Evolutionary conservation across 2,888 invertebrate genomes (phyloP).

Genomic region (Labia minor): DNA sequence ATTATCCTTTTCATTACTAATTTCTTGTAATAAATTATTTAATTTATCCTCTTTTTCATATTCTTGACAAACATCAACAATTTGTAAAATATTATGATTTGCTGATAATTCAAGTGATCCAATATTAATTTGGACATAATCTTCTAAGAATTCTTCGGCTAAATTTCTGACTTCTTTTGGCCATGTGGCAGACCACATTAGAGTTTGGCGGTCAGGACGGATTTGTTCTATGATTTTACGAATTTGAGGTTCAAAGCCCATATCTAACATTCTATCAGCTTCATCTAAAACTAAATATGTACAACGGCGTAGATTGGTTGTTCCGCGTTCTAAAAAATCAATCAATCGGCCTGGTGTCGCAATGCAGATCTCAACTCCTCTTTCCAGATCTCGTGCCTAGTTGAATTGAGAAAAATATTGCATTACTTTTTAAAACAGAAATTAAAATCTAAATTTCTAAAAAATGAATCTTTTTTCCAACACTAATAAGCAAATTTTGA

Average conservation of each 20-base stretch:
- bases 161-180: constrained; percentile 92
- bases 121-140: constrained; percentile 94
- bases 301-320: constrained; percentile 71
- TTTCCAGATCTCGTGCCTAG: constrained; percentile 76
- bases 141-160: constrained; percentile 90
- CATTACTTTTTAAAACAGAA: too few species aligned
- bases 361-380: constrained; percentile 88
- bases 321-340: constrained; percentile 83
- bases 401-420: constrained; percentile 20
- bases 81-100: constrained; percentile 87
- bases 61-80: constrained; percentile 86
- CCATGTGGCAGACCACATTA: constrained; percentile 99
- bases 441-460: too few species aligned
- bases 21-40: constrained; percentile 38
- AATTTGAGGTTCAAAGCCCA: constrained; percentile 97
- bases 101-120: constrained; percentile 87
- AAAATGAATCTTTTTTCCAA: too few species aligned
- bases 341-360: constrained; percentile 91
- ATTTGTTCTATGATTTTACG: constrained; percentile 91
- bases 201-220: constrained; percentile 80
- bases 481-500: too few species aligned
- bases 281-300: constrained; percentile 92
- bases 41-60: constrained; percentile 66
- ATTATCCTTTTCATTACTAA: constrained; percentile 52
- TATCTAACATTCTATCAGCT: constrained; percentile 94